Base-by-base conservation (phyloP, 1,140 invertebrate genomes). In the Steinernema feltiae region DNA sequence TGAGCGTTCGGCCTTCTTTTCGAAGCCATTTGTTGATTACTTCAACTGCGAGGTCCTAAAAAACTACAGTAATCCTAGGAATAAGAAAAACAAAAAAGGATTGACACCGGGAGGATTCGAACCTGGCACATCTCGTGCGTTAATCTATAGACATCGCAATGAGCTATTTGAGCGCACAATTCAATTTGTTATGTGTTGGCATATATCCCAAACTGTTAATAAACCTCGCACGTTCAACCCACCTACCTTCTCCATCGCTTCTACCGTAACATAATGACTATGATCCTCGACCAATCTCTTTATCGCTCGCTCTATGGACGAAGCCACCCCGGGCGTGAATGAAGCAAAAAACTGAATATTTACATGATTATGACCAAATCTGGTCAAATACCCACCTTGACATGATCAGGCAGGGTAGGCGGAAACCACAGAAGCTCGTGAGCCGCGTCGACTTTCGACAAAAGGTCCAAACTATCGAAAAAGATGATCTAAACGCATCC, bases 371-470 rank as follows among this genome's bases (percentile, higher is more conserved):
- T 18, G 3, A n/a, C 17, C 69, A 15, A 76, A 12, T 76, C 12
- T 3, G 1, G 2, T 2, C 31, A 72, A 76, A n/a, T 30, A n/a
- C n/a, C 88, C 86, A 95, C 92, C 90, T 97, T 97, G 82, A 94
- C 96, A 88, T 97, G 89, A 0, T 90, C 88, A 0, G 96, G 95
- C 27, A 98, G 87, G 75, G 92, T 90, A 0, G 93, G 93, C 0
- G 95, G 96, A 82, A 99, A 88, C 96, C 96, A 99, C 0, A 95
- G 93, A 41, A 98, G 91, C 87, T 96, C 95, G 86, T 97, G 97
- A 35, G 94, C 93, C 80, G 93, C 93, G 80, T 94, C 93, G 0
- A 93, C 91, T 2, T 94, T 93, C n/a, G 94, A 97, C 27, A 98
- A 87, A 87, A 97, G 94, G 89, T 97, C 94, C 0, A 97, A 92